Percentiles rank a stretch among this genome's conserved stretches.
These are phyloP conservation scores for Trichonephila inaurata DNA, from an alignment of 1,140 invertebrate species.

Conservation along the genomic window DNA sequence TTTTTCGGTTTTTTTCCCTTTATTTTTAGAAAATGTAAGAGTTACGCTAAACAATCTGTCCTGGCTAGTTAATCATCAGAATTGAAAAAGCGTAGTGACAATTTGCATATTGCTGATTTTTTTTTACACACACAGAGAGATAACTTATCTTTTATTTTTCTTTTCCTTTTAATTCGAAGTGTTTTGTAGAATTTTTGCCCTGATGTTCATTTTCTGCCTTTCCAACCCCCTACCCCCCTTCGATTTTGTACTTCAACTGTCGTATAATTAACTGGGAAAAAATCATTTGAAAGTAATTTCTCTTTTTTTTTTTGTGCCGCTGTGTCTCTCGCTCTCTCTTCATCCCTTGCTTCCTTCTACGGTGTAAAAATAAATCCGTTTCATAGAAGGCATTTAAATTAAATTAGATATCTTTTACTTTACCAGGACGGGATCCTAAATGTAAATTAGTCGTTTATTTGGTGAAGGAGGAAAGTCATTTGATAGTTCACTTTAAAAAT, in stretches of 20 bases:
- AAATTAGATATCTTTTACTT: slow-evolving; percentile 43
- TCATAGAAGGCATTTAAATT: slow-evolving; percentile 45
- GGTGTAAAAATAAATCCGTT: slow-evolving; percentile 9
- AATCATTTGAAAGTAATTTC: slow-evolving; percentile 41
- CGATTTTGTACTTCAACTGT: slow-evolving; percentile 1
- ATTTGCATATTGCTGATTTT: slow-evolving; percentile 32
- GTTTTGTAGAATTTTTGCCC: slow-evolving; percentile 26
- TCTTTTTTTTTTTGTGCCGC: background rate
- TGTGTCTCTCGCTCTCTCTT: background rate
- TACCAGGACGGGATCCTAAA: background rate
- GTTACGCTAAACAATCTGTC: background rate
- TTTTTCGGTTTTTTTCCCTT: background rate
- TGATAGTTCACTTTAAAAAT: background rate
- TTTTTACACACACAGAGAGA: background rate
- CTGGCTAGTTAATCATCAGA: slow-evolving; percentile 28
- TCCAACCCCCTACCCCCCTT: background rate
- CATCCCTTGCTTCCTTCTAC: background rate
- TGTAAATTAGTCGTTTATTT: slow-evolving; percentile 48
- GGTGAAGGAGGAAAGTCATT: background rate
- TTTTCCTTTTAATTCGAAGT: slow-evolving; percentile 20
- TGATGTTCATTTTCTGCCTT: background rate
- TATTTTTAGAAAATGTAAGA: background rate
- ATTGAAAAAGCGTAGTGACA: slow-evolving; percentile 45
- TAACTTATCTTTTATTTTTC: background rate
- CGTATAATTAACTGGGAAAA: slow-evolving; percentile 47